phyloP scores from a whole-genome alignment of 53 echinoderm and acorn worm species.

The Holothuria leucospilota region DNA sequence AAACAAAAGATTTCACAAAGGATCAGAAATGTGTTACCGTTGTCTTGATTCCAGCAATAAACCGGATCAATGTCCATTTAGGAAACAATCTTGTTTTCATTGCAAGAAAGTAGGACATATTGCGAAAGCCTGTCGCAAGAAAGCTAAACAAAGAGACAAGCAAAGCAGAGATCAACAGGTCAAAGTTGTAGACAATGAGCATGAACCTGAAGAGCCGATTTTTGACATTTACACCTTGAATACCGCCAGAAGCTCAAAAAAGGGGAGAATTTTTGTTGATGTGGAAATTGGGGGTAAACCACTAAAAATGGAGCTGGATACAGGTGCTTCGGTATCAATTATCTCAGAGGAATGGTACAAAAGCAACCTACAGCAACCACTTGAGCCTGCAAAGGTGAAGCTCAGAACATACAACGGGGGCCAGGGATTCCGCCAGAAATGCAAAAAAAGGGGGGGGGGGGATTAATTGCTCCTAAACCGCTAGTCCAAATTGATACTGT shows the following conservation, averaged over 20 bases:
- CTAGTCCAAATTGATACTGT: too few species aligned
- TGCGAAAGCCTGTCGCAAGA: constrained; percentile 13
- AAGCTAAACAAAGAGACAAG: neutral
- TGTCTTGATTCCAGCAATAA: neutral
- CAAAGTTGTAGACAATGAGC: neutral
- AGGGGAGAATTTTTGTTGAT: constrained; percentile 1
- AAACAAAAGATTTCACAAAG: neutral
- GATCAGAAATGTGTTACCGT: neutral
- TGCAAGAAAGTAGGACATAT: constrained; percentile 38
- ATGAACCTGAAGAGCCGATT: neutral
- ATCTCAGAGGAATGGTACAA: constrained; percentile 4
- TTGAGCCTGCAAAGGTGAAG: neutral
- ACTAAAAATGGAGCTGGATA: constrained; percentile 11
- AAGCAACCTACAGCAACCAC: neutral
- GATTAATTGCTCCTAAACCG: too few species aligned
- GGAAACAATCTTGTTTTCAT: neutral
- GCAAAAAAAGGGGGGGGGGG: too few species aligned
- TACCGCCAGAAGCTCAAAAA: neutral
- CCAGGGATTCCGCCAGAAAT: too few species aligned
- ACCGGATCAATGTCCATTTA: constrained; percentile 13
- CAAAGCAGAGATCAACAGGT: neutral
- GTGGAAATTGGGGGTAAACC: neutral
- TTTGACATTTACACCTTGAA: neutral
- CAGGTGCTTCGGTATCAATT: constrained; percentile 11
- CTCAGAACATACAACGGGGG: too few species aligned